phyloP scores from a whole-genome alignment of 2,888 invertebrate species.

The Acrobasis repandana region DNA sequence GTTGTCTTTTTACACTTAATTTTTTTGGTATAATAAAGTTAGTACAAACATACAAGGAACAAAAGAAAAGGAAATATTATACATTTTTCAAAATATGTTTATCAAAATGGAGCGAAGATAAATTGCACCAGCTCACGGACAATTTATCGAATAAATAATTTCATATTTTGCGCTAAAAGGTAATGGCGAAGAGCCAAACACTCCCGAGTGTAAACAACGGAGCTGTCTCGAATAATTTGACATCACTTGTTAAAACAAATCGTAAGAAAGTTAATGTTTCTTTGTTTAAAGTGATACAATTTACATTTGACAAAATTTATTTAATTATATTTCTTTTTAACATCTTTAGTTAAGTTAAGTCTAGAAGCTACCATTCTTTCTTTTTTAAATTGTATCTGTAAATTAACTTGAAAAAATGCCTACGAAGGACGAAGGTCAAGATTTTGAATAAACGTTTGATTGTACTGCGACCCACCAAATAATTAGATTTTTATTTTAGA shows the following conservation, averaged over 20 bases:
- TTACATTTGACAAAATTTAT: no score
- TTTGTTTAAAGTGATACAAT: no score
- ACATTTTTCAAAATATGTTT: background rate
- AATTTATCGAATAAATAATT: background rate
- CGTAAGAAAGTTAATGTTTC: background rate
- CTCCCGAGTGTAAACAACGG: background rate
- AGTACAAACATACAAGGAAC: no score
- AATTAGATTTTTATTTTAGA: background rate
- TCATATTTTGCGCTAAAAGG: background rate
- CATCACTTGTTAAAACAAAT: background rate
- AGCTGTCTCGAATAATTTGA: background rate
- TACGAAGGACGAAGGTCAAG: no score
- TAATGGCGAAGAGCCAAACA: background rate
- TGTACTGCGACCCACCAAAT: background rate
- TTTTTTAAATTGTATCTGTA: no score
- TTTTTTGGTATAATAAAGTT: no score
- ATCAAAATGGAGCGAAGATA: background rate
- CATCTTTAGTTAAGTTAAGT: no score
- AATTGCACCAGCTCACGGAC: background rate
- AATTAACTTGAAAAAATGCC: no score
- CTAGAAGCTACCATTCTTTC: no score
- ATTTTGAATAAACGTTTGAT: background rate
- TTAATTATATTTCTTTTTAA: background rate
- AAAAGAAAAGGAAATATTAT: background rate
- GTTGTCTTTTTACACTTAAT: no score